Conservation (phyloP, 2,113 vertebrate genomes). For the Casuarius casuarius region DNA sequence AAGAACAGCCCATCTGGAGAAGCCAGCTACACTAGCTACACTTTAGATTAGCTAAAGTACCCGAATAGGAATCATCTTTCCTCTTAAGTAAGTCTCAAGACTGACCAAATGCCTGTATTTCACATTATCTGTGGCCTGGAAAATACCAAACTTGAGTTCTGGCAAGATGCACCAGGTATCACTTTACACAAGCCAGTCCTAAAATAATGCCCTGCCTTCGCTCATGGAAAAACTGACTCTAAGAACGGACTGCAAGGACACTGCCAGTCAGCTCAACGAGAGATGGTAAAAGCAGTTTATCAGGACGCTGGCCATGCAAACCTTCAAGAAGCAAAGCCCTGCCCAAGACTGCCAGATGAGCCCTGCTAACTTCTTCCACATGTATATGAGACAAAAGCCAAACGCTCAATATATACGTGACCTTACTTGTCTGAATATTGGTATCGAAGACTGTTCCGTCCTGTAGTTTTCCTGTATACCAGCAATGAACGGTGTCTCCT, state of each 20-base stretch:
- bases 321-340: neutral
- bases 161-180: neutral
- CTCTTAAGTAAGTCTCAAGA: rapidly evolving
- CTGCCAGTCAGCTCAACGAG: rapidly evolving
- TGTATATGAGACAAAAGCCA: neutral
- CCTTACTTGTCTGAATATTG: slow-evolving; percentile 88
- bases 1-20: rapidly evolving
- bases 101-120: rapidly evolving
- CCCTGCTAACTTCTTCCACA: rapidly evolving
- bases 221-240: neutral
- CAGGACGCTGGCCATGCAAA: rapidly evolving
- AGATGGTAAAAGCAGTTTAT: neutral
- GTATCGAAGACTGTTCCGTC: slow-evolving; percentile 97
- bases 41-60: neutral
- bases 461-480: slow-evolving; percentile 93
- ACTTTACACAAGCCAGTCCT: neutral
- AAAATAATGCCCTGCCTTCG: neutral
- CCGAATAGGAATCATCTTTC: rapidly evolving
- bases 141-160: neutral
- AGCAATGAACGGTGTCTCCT: slow-evolving; percentile 93
- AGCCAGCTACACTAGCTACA: rapidly evolving
- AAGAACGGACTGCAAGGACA: neutral
- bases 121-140: neutral
- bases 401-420: rapidly evolving
- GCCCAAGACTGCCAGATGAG: rapidly evolving